Conservation (phyloP, 2,113 vertebrate genomes). For the Tragelaphus imberbis region DNA sequence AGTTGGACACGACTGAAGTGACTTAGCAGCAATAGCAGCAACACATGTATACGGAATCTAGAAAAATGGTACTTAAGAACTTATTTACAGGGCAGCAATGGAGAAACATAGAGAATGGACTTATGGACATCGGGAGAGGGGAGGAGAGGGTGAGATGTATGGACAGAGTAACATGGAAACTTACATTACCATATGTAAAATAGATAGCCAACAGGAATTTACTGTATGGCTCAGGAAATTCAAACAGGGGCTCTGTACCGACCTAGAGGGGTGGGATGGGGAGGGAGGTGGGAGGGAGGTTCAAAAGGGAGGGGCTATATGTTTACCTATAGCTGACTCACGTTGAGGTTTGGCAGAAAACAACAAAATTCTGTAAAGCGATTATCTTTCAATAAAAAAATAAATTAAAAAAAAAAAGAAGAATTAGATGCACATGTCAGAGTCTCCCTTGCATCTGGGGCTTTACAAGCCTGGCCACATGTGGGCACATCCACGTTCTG, state of each 20-base stretch:
- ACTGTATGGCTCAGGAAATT: neutral
- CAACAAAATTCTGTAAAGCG: neutral
- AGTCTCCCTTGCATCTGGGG: neutral
- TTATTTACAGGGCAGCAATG: neutral
- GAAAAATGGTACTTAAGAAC: neutral
- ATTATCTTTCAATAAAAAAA: neutral
- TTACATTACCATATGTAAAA: neutral
- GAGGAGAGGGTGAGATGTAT: neutral
- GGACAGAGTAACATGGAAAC: neutral
- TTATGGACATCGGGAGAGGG: neutral
- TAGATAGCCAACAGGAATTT: neutral
- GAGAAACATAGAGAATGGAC: neutral
- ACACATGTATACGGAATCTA: neutral
- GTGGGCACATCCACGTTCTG: accelerated
- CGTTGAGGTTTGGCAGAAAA: neutral
- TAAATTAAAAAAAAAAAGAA: neutral
- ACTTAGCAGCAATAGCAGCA: too few species aligned
- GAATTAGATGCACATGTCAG: neutral
- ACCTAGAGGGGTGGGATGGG: neutral
- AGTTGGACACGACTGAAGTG: too few species aligned
- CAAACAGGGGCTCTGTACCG: neutral
- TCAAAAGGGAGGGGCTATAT: neutral
- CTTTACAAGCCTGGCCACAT: accelerated
- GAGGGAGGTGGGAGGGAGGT: neutral
- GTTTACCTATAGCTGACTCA: neutral